Evolutionary conservation across 2,888 invertebrate genomes (phyloP), one percentile per base, ranked within the genome.

Genomic region (Leptinotarsa tumamoca): DNA sequence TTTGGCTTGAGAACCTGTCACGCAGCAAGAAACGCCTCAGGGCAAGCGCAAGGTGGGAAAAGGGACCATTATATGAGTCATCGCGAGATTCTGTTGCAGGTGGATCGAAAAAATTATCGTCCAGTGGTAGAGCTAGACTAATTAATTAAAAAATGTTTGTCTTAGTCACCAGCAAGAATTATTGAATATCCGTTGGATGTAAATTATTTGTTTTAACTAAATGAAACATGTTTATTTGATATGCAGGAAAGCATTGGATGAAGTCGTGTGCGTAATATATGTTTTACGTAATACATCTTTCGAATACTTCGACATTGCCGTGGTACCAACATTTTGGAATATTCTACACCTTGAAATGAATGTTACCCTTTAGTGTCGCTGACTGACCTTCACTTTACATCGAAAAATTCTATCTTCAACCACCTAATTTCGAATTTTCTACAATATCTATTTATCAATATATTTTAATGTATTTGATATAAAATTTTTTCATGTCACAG

Each of bases 71-170:
- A 33, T 68, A 75, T 75, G 75, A 75, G 33, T 75, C 75, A 75
- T 54, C 72, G 43, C 66, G 61, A 75, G 75, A 75, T 69, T 72
- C 72, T 75, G 51, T n/a, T 69, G 68, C 75, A 75, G 75, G 75
- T 75, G 75, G 69, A 75, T 43, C 58, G 17, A 68, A 50, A 68
- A 68, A 52, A 66, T 72, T 67, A 72, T 33, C 27, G 43, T 17
- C 63, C 63, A 63, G 63, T 63, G 63, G 63, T 63, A 63, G 63
- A 58, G 63, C 52, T 17, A 63, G 15, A 33, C 7, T 63, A 27
- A 43, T 21, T 63, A 43, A 33, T 63, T 63, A 27, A 43, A 27
- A 58, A 23, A 58, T 58, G 58, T 54, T 54, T 18, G 23, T 58
- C 10, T 58, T 58, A 58, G 58, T 58, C 58, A 58, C 27, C 21